Conservation (phyloP, 2,888 invertebrate genomes). For the Eutolmus rufibarbis region DNA sequence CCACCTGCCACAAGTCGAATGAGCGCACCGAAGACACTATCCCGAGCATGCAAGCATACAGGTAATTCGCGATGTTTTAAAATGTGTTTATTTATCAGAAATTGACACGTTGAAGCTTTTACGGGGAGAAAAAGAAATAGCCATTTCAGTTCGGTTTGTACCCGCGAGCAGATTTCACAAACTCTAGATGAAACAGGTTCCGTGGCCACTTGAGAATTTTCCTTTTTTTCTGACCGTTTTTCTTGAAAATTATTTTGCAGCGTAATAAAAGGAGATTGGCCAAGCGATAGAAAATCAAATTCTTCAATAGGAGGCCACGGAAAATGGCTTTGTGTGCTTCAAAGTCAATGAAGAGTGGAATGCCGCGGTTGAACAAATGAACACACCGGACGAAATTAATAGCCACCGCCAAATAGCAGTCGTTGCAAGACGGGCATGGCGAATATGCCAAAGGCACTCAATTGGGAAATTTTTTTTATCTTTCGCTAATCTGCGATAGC, state of each 20-base stretch:
- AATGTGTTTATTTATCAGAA: not conserved
- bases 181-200: not conserved
- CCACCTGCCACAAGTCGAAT: not conserved
- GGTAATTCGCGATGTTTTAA: not conserved
- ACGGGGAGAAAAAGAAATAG: not conserved
- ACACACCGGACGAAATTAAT: not conserved
- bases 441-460: not conserved
- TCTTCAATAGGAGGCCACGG: not conserved
- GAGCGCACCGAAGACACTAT: not conserved
- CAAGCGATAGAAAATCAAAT: not conserved
- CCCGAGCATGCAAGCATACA: not conserved
- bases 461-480: not conserved
- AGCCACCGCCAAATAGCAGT: not conserved
- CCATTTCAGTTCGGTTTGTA: not conserved
- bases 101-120: not conserved
- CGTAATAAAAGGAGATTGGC: not conserved
- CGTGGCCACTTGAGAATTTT: not conserved
- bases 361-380: not conserved
- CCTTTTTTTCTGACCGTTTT: not conserved
- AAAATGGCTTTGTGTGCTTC: not conserved
- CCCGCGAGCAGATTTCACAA: not conserved
- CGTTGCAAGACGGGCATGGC: not conserved
- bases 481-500: not conserved
- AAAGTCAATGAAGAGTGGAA: slow-evolving; percentile 1
- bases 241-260: not conserved